These are phyloP conservation scores for Laticauda colubrina DNA, from an alignment of 2,113 vertebrate species.

Conservation along the genomic window DNA sequence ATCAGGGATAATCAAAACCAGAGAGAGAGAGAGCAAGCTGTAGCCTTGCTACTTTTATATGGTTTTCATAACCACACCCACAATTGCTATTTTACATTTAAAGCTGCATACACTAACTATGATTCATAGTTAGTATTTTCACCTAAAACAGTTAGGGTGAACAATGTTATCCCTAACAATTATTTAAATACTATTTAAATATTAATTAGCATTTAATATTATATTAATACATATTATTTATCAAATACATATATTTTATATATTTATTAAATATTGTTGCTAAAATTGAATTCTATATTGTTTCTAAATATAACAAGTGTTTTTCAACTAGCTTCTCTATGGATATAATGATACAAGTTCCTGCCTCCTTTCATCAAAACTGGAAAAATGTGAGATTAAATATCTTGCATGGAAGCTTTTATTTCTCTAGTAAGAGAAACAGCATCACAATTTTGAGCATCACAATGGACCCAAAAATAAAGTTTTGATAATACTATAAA, in stretches of 20 bases:
- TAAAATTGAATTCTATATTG: not conserved
- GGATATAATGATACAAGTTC: not conserved
- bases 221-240: not conserved
- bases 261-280: not conserved
- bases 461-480: not conserved
- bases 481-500: not conserved
- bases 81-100: no score
- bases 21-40: no score
- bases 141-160: no score
- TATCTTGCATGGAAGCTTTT: not conserved
- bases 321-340: not conserved
- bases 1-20: no score
- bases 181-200: not conserved
- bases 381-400: not conserved
- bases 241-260: not conserved
- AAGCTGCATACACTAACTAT: no score
- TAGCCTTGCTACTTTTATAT: no score
- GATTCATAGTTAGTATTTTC: no score
- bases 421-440: not conserved
- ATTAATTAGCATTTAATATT: not conserved
- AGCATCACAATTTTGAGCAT: not conserved
- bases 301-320: not conserved
- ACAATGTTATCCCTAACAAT: no score
- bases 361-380: not conserved
- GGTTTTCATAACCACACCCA: no score